Evolutionary conservation across 2,888 invertebrate species (phyloP).

Genomic region (Lithophane leautieri): DNA sequence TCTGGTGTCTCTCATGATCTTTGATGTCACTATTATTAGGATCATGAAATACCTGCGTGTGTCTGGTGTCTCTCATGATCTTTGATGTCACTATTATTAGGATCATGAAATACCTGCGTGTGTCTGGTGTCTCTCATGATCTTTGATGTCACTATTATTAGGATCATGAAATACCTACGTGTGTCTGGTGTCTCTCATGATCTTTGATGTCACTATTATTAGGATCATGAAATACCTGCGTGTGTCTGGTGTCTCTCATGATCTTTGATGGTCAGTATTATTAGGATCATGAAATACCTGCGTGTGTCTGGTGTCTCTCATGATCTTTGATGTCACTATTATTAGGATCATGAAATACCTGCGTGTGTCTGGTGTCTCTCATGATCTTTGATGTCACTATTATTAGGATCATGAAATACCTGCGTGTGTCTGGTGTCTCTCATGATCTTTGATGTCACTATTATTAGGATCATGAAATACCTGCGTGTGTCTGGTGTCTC

Average conservation of each 20-base stretch:
- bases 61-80: constrained; percentile 62
- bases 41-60: constrained; percentile 71
- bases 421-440: constrained; percentile 70
- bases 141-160: neutral
- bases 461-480: constrained; percentile 62
- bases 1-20: constrained; percentile 61
- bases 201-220: neutral
- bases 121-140: constrained; percentile 65
- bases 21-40: neutral
- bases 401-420: constrained; percentile 63
- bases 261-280: neutral
- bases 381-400: neutral
- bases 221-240: constrained; percentile 68
- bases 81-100: neutral
- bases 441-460: neutral
- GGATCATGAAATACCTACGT: constrained; percentile 69
- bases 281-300: constrained; percentile 66
- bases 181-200: constrained; percentile 65
- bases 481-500: constrained; percentile 70
- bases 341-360: constrained; percentile 66
- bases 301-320: constrained; percentile 69
- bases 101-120: constrained; percentile 69
- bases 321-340: neutral
- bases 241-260: constrained; percentile 66
- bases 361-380: constrained; percentile 69